Base-by-base conservation (phyloP, 2,888 invertebrate species). In the Melanargia galathea region DNA sequence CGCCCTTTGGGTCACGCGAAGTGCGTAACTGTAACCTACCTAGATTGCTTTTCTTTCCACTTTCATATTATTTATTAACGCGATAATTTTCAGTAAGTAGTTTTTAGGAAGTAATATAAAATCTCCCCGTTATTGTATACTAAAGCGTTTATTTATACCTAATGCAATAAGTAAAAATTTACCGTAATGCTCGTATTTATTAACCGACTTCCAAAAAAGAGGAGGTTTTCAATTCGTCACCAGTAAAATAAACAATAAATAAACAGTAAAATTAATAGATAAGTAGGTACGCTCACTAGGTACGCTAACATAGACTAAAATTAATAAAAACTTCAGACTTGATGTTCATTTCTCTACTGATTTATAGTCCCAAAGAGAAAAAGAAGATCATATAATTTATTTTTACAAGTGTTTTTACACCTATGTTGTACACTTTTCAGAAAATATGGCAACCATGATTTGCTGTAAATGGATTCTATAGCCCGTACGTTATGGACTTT, bases 1-100 rank as follows among this genome's bases (percentile, higher is more conserved):
- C 71, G 72, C 72, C 65, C 67, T 71, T 69, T 63, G 56, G 59
- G 60, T 67, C 71, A 70, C 67, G 71, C 57, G 58, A 63, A 62
- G 30, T 45, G 40, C 52, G 49, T 62, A 56, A 65, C 49, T 26
- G 26, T 51, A 35, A 51, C 30, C 30, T 30, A 52, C 52, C 13
- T 33, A 13, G 18, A 16, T 30, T 52, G 20, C 33, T 13, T 61
- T 33, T 51, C 55, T 18, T 55, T 35, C 51, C 24, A 45, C 18
- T 57, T 61, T 43, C n/a, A 60, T 35, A 52, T 35, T 35, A 52
- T 52, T 52, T 52, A 52, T 20, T 52, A 35, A 4, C 10, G 57
- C 7, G 45, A 45, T 57, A 57, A 57, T 18, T 43, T 57, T 30
- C 45, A 43, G 22, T 10, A 43, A 18, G 8, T 33, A 57, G 48